Conservation (phyloP, 2,797 vertebrate genomes). For the Sebastes miniatus region DNA sequence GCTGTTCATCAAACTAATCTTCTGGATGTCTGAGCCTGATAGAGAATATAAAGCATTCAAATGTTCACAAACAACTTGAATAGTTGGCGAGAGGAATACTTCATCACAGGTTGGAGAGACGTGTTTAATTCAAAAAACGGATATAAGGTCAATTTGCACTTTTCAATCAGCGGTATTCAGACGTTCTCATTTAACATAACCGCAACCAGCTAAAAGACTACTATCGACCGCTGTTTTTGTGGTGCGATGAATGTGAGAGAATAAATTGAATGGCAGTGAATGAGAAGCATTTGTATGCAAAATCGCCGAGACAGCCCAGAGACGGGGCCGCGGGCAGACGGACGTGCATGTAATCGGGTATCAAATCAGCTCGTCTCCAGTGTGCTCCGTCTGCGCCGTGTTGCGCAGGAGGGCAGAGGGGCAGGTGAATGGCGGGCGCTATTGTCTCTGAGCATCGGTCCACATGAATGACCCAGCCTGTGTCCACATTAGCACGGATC, state of each 20-base stretch:
- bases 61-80: constrained; percentile 26
- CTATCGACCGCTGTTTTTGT: constrained; percentile 30
- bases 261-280: constrained; percentile 57
- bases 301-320: constrained; percentile 53
- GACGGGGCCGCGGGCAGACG: constrained; percentile 57
- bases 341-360: constrained; percentile 68
- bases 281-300: constrained; percentile 72
- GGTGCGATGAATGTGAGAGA: constrained; percentile 39
- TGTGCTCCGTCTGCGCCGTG: not conserved
- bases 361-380: constrained; percentile 51
- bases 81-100: not conserved
- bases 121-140: constrained; percentile 20
- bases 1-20: constrained; percentile 29
- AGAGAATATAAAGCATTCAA: constrained; percentile 13
- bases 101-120: not conserved
- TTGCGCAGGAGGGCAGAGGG: constrained; percentile 6
- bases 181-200: constrained; percentile 29
- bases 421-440: constrained; percentile 43
- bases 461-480: constrained; percentile 71
- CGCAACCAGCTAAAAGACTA: not conserved
- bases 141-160: constrained; percentile 38
- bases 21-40: not conserved
- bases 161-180: constrained; percentile 38
- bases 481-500: constrained; percentile 74
- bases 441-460: constrained; percentile 72